Percentiles rank a stretch among this genome's conserved stretches.
Conservation (phyloP, 2,113 vertebrate genomes). For the Coracopsis vasa region DNA sequence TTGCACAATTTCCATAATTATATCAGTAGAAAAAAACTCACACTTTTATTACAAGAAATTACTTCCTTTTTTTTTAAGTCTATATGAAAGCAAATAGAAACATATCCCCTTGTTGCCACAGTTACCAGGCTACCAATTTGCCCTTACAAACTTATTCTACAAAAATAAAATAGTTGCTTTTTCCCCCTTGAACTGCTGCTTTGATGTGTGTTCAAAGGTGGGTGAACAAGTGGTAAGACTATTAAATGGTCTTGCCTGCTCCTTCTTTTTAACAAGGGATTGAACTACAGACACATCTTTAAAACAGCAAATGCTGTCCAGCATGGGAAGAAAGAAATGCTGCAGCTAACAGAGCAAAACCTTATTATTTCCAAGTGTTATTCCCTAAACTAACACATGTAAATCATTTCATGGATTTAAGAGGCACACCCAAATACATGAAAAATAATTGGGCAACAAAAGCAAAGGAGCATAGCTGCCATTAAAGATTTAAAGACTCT, state of each 20-base stretch:
- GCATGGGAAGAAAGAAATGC: not conserved
- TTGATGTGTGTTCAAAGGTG: constrained; percentile 58
- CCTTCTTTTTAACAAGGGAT: not conserved
- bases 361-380: not conserved
- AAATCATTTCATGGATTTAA: not conserved
- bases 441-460: not conserved
- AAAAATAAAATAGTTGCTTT: not conserved
- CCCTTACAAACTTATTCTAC: constrained; percentile 25
- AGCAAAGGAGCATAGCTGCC: not conserved
- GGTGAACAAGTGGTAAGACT: constrained; percentile 9
- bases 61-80: not conserved
- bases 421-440: not conserved
- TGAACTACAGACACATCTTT: not conserved
- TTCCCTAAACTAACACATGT: not conserved
- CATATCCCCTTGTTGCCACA: constrained; percentile 37
- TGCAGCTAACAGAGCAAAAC: not conserved
- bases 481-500: not conserved
- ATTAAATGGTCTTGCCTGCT: not conserved
- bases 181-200: constrained; percentile 16
- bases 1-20: constrained; percentile 24
- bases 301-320: not conserved
- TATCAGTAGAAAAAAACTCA: not conserved
- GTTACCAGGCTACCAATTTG: constrained; percentile 1
- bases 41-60: constrained; percentile 7
- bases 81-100: constrained; percentile 50